phyloP scores from a whole-genome alignment of 2,797 vertebrate species.

The Spizella passerina region DNA sequence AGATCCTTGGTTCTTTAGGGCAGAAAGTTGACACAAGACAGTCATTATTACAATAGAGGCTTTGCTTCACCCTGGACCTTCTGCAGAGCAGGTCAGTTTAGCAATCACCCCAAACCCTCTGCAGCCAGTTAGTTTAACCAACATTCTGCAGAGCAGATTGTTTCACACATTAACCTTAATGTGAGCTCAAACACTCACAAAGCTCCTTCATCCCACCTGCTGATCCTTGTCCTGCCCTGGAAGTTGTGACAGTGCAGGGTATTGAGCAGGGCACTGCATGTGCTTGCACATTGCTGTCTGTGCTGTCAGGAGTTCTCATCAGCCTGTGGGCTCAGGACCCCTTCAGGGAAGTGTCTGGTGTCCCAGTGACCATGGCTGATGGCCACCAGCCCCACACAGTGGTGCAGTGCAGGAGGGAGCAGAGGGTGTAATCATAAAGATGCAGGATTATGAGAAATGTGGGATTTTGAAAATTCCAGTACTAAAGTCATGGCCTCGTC shows the following conservation, averaged over 20 bases:
- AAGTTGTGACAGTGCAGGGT: too few species aligned
- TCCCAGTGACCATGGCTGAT: rapidly evolving
- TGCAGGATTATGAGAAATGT: not conserved
- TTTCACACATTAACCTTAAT: not conserved
- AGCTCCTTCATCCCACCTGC: not conserved
- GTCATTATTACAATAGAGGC: rapidly evolving
- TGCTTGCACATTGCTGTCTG: not conserved
- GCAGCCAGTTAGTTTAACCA: not conserved
- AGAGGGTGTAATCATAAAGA: rapidly evolving
- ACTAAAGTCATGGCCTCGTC: not conserved
- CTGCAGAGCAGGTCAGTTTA: not conserved
- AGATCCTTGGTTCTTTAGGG: not conserved
- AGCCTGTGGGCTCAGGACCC: rapidly evolving
- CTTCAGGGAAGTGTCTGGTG: not conserved
- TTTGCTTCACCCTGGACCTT: not conserved
- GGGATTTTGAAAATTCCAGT: not conserved
- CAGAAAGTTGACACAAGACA: rapidly evolving
- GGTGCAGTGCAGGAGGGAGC: not conserved
- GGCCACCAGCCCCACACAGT: not conserved
- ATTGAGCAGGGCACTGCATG: rapidly evolving
- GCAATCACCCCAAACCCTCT: not conserved
- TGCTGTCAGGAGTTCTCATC: not conserved
- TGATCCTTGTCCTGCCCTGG: not conserved
- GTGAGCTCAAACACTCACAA: not conserved
- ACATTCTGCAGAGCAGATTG: rapidly evolving